These are phyloP conservation scores for Physeter macrocephalus DNA, from an alignment of 2,113 vertebrate species.

Conservation along the genomic window DNA sequence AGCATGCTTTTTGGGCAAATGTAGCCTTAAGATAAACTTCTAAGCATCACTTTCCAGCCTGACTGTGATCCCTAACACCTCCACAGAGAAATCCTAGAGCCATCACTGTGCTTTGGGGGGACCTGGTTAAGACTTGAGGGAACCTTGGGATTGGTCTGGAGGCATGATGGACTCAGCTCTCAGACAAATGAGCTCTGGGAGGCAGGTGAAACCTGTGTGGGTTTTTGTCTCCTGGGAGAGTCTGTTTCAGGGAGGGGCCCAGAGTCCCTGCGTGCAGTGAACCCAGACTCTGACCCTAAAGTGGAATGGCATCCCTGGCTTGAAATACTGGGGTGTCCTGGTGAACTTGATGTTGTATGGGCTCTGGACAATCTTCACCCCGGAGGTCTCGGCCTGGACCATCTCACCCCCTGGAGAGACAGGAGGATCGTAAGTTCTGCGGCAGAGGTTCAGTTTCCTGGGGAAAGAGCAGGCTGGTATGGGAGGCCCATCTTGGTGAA, in stretches of 20 bases:
- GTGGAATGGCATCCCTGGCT: constrained; percentile 84
- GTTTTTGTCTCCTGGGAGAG: neutral
- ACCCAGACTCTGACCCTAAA: constrained; percentile 72
- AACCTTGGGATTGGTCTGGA: neutral
- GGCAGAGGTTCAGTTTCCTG: neutral
- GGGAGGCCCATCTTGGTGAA: neutral
- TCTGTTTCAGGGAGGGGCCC: neutral
- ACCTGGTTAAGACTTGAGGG: neutral
- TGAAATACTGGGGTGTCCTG: constrained; percentile 83
- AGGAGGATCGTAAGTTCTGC: neutral
- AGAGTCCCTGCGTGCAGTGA: neutral
- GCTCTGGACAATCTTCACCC: constrained; percentile 80
- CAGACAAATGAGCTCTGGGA: neutral
- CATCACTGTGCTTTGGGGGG: neutral
- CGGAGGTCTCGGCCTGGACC: constrained; percentile 79
- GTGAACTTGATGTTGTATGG: constrained; percentile 81
- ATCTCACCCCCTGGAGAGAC: constrained; percentile 80
- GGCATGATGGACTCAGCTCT: neutral
- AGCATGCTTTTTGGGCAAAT: neutral
- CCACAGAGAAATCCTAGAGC: neutral
- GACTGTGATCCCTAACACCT: neutral
- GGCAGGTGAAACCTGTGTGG: neutral
- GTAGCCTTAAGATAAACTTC: neutral
- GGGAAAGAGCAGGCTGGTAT: no score
- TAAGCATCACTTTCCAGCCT: neutral